phyloP scores from a whole-genome alignment of 2,888 invertebrate genomes.

The Caprella mutica region DNA sequence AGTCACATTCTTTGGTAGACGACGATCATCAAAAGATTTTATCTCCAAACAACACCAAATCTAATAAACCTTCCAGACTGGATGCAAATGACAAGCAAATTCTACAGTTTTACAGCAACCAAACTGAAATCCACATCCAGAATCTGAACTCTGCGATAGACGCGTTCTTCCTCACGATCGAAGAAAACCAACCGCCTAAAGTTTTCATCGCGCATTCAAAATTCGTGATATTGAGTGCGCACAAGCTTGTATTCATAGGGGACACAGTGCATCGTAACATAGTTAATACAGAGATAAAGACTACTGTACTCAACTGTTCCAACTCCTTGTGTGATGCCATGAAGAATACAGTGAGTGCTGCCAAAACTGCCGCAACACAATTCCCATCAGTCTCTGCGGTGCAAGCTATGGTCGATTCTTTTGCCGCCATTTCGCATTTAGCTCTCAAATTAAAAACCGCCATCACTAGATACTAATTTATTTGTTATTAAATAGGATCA shows the following conservation, averaged over 20 bases:
- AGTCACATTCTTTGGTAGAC: constrained; percentile 46
- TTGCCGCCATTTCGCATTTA: constrained; percentile 70
- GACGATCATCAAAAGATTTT: constrained; percentile 29
- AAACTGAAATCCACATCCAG: constrained; percentile 70
- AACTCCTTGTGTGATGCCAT: constrained; percentile 69
- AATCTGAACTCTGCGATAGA: constrained; percentile 80
- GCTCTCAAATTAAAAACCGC: constrained; percentile 61
- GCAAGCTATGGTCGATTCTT: constrained; percentile 85
- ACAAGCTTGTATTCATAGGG: constrained; percentile 84
- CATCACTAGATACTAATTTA: constrained; percentile 5
- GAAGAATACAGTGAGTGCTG: constrained; percentile 70
- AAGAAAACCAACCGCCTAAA: constrained; percentile 85
- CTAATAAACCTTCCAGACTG: constrained; percentile 25
- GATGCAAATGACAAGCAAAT: constrained; percentile 69
- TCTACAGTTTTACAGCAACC: constrained; percentile 73
- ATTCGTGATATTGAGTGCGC: constrained; percentile 85
- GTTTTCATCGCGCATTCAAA: constrained; percentile 84
- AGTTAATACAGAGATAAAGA: constrained; percentile 58
- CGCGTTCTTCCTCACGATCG: constrained; percentile 79
- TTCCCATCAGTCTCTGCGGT: constrained; percentile 83
- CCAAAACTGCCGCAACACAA: constrained; percentile 79
- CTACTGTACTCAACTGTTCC: constrained; percentile 60
- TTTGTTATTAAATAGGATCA: too few relatives aligned
- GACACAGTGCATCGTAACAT: constrained; percentile 84
- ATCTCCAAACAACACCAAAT: not conserved